Evolutionary conservation across 2,888 invertebrate genomes (phyloP).

Genomic region (Patella caerulea): DNA sequence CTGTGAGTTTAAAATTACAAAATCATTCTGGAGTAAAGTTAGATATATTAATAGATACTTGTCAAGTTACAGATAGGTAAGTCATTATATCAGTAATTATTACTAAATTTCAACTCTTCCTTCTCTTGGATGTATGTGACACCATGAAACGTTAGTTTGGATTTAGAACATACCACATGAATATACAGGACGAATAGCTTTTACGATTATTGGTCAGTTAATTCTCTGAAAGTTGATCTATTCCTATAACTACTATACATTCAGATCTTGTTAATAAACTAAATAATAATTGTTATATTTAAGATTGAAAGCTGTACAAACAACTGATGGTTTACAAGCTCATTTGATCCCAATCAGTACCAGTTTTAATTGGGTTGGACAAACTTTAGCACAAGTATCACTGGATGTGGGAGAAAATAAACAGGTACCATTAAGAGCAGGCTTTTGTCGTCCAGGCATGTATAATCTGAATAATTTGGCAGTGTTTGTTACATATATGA

Average conservation of each 20-base stretch:
- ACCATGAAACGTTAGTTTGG: too few species aligned
- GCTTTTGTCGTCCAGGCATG: slow-evolving; percentile 66
- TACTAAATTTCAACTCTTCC: neutral
- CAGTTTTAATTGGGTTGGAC: slow-evolving; percentile 66
- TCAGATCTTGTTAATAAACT: too few species aligned
- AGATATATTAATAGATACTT: slow-evolving; percentile 59
- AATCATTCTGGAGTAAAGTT: slow-evolving; percentile 55
- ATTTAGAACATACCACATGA: too few species aligned
- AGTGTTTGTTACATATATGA: slow-evolving; percentile 60
- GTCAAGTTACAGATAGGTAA: slow-evolving; percentile 60
- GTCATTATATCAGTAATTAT: neutral
- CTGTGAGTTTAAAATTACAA: slow-evolving; percentile 75
- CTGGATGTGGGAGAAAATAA: slow-evolving; percentile 53
- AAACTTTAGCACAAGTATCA: slow-evolving; percentile 58
- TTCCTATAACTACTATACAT: too few species aligned
- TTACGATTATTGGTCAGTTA: too few species aligned
- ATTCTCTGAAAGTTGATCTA: too few species aligned
- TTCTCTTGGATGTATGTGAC: too few species aligned
- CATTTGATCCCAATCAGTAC: slow-evolving; percentile 23
- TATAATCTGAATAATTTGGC: slow-evolving; percentile 66
- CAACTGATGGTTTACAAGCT: slow-evolving; percentile 18
- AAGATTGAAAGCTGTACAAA: neutral
- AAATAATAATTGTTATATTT: too few species aligned
- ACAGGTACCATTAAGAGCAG: slow-evolving; percentile 58
- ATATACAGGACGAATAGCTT: too few species aligned